phyloP scores from a whole-genome alignment of 2,113 vertebrate genomes.

The Propithecus coquereli region DNA sequence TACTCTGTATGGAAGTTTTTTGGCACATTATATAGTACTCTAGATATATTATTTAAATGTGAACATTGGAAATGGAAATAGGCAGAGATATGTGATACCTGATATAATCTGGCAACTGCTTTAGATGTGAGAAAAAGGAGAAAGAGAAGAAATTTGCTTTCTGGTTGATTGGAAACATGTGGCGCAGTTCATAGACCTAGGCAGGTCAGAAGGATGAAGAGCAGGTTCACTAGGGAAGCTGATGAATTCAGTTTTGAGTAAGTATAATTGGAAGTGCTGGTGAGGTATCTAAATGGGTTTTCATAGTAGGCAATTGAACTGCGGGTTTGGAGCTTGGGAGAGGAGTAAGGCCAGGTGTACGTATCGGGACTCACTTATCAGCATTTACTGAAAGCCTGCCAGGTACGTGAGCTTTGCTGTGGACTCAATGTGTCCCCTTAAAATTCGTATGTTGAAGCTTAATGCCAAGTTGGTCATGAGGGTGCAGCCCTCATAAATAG shows the following conservation, averaged over 20 bases:
- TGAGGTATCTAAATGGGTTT: neutral
- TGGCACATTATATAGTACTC: neutral
- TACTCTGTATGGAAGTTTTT: neutral
- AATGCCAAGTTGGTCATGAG: neutral
- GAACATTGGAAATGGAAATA: constrained; percentile 24
- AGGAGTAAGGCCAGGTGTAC: neutral
- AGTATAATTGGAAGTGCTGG: neutral
- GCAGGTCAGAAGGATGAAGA: neutral
- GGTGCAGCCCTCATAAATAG: neutral
- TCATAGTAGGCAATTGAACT: neutral
- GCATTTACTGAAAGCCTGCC: neutral
- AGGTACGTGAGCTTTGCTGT: neutral
- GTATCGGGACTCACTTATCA: neutral
- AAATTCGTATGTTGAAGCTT: neutral
- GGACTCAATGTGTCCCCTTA: neutral
- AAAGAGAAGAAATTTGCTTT: neutral
- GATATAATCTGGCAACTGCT: neutral
- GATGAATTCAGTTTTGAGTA: neutral
- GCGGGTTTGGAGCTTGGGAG: neutral
- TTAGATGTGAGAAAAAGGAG: neutral
- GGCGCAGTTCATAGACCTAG: neutral
- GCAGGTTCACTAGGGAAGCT: neutral
- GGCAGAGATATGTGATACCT: neutral
- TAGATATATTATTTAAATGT: constrained; percentile 20
- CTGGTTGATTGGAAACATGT: constrained; percentile 26